Evolutionary conservation across 2,888 invertebrate species (phyloP).

Genomic region (Acanthococcus lagerstroemiae): DNA sequence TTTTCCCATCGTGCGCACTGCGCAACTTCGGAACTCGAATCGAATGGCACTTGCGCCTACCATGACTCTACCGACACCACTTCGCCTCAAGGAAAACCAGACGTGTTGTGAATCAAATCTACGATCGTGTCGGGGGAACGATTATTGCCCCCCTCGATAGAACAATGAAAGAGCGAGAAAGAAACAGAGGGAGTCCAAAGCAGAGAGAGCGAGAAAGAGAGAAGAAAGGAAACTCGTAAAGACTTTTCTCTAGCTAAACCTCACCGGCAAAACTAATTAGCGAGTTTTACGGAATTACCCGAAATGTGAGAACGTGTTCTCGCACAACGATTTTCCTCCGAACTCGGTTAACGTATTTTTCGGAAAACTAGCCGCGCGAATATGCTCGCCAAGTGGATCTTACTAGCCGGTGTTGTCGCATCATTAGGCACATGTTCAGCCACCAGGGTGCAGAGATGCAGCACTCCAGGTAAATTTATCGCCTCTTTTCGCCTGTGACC

Average conservation of each 20-base stretch:
- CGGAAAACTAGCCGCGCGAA: neutral
- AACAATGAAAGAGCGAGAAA: too few relatives aligned
- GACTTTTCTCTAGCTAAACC: neutral
- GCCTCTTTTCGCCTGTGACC: neutral
- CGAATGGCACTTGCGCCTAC: too few relatives aligned
- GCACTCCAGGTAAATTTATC: neutral
- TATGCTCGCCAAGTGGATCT: neutral
- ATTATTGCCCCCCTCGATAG: neutral
- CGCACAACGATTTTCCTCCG: too few relatives aligned
- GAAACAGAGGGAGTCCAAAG: too few relatives aligned
- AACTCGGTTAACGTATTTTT: too few relatives aligned
- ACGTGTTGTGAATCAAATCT: slow-evolving; percentile 15
- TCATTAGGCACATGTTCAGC: neutral
- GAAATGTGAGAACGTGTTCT: neutral
- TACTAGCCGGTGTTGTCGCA: neutral
- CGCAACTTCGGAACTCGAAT: too few relatives aligned
- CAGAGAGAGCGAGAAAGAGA: too few relatives aligned
- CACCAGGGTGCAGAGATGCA: neutral
- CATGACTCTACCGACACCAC: too few relatives aligned
- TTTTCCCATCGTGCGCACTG: too few relatives aligned
- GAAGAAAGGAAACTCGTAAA: neutral
- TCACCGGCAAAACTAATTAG: neutral
- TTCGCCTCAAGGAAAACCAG: slow-evolving; percentile 16
- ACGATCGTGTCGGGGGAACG: neutral
- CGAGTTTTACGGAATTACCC: neutral